Evolutionary conservation across 2,797 vertebrate genomes (phyloP).

Genomic region (Mallotus villosus): DNA sequence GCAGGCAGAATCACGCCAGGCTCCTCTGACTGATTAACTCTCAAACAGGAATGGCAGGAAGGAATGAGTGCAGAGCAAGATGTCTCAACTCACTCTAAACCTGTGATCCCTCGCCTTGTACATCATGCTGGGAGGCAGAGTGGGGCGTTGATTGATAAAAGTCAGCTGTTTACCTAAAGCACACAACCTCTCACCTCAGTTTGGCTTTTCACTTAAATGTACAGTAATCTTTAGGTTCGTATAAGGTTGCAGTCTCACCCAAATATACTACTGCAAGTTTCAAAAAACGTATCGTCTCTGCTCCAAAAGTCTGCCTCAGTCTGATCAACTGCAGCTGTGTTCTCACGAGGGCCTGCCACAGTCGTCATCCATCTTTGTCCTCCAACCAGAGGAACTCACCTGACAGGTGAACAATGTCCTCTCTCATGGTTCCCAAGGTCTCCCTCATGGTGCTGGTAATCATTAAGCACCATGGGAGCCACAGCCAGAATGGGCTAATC

Average conservation of each 20-base stretch:
- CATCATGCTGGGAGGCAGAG: background rate
- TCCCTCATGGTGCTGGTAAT: conserved; percentile 38
- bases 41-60: conserved; percentile 5
- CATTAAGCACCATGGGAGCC: conserved; percentile 43
- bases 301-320: background rate
- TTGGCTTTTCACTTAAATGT: background rate
- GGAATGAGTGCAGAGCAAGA: background rate
- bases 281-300: background rate
- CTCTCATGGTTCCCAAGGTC: conserved; percentile 36
- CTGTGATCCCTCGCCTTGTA: background rate
- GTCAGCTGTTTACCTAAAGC: background rate
- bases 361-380: conserved; percentile 25
- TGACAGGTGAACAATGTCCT: conserved; percentile 29
- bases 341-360: background rate
- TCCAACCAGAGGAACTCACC: background rate
- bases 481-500: conserved; percentile 23
- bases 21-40: conserved; percentile 23
- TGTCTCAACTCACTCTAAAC: background rate
- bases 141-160: background rate
- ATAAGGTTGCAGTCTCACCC: background rate
- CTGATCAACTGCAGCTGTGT: conserved; percentile 9
- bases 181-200: background rate
- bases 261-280: background rate
- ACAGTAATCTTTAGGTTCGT: background rate
- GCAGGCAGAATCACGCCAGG: conserved; percentile 40